These are phyloP conservation scores for Solea solea DNA, from an alignment of 2,113 vertebrate species.

Conservation along the genomic window DNA sequence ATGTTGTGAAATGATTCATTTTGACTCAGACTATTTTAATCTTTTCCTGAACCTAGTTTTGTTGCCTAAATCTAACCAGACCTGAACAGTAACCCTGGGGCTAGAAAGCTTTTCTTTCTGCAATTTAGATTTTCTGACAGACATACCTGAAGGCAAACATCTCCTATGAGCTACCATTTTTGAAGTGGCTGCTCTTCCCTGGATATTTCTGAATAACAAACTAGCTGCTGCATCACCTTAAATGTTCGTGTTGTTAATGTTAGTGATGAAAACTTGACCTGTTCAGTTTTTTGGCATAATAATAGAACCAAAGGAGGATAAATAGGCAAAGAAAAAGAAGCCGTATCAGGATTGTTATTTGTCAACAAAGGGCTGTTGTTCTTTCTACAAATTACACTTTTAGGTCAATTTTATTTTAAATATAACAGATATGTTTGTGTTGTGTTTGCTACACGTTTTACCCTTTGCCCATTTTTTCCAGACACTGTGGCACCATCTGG, in stretches of 20 bases:
- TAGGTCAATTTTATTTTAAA: background rate
- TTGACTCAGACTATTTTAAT: no score
- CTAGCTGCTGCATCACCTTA: background rate
- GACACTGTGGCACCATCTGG: constrained; percentile 49
- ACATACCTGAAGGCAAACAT: no score
- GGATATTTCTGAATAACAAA: background rate
- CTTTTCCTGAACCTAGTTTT: no score
- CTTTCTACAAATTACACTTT: background rate
- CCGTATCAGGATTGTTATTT: background rate
- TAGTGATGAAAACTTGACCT: background rate
- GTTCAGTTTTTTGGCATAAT: background rate
- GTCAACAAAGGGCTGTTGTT: background rate
- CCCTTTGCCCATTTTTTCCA: background rate
- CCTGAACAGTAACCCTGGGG: no score
- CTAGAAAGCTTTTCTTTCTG: no score
- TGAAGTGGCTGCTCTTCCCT: no score
- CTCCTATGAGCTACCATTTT: no score
- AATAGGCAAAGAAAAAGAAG: background rate
- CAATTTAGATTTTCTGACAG: no score
- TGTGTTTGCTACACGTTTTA: constrained; percentile 3
- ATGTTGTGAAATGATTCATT: no score
- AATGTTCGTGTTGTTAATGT: background rate
- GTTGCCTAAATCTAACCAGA: no score
- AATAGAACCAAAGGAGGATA: background rate
- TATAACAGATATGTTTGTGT: background rate